Percentiles rank a stretch among this genome's conserved stretches.
phyloP scores from a whole-genome alignment of 2,113 vertebrate genomes.

The Prunella himalayana region DNA sequence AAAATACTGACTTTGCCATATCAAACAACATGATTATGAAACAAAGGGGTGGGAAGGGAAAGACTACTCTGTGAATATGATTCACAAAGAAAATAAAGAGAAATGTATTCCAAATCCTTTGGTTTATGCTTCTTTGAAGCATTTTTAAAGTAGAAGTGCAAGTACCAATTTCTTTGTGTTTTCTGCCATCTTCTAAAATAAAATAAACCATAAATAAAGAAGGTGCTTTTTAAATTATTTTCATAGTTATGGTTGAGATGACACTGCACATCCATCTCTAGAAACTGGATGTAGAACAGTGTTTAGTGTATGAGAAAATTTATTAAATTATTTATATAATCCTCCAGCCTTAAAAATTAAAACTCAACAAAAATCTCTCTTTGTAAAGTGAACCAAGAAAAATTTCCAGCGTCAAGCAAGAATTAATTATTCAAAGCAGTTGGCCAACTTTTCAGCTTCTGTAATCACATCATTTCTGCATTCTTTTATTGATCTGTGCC shows the following conservation, averaged over 20 bases:
- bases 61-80: not conserved
- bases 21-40: not conserved
- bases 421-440: not conserved
- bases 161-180: not conserved
- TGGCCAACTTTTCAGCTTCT: not conserved
- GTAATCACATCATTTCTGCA: not conserved
- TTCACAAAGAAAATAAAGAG: not conserved
- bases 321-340: not conserved
- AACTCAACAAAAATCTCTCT: not conserved
- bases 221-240: not conserved
- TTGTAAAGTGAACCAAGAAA: not conserved
- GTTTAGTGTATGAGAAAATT: not conserved
- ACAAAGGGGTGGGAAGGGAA: not conserved
- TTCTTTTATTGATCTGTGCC: not conserved
- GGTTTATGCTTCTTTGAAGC: not conserved
- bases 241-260: not conserved
- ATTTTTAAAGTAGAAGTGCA: not conserved
- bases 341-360: not conserved
- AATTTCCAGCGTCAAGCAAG: not conserved
- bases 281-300: not conserved
- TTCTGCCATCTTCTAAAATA: not conserved
- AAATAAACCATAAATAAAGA: not conserved
- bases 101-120: not conserved
- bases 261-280: not conserved
- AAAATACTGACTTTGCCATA: not conserved